Conservation (phyloP, 2,888 invertebrate species). For the Luperina testacea region DNA sequence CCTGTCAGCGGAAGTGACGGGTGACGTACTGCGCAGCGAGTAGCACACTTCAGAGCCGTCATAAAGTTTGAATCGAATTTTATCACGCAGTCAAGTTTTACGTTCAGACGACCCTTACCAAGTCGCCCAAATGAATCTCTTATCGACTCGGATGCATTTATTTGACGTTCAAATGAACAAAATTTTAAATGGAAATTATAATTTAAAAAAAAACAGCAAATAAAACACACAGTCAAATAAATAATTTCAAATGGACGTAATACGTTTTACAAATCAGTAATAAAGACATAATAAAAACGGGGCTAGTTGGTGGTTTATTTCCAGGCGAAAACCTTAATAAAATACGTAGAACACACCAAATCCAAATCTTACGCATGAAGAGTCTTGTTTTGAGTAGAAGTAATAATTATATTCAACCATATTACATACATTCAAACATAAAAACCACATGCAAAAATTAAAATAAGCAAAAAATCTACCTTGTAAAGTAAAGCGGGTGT, state of each 20-base stretch:
- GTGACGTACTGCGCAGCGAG: not conserved
- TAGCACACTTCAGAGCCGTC: not conserved
- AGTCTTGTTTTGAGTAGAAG: not conserved
- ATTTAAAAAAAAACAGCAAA: slow-evolving; percentile 18
- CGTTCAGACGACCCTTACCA: slow-evolving; percentile 12
- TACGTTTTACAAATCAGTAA: not conserved
- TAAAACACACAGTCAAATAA: not conserved
- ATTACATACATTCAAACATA: slow-evolving; percentile 41
- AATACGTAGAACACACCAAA: not conserved
- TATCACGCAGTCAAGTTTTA: not conserved
- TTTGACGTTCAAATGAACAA: not conserved
- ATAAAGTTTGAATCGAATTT: not conserved
- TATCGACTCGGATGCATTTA: not conserved
- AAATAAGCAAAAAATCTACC: slow-evolving; percentile 81
- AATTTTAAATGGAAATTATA: not conserved
- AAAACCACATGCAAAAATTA: slow-evolving; percentile 69
- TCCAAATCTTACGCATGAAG: not conserved
- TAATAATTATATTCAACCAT: slow-evolving; percentile 8
- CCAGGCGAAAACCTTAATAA: not conserved
- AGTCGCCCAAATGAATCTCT: not conserved
- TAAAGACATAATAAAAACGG: not conserved
- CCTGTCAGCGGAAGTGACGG: not conserved
- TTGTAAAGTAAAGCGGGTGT: slow-evolving; percentile 85
- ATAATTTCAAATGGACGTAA: slow-evolving; percentile 24
- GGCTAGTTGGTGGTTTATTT: not conserved